These are phyloP conservation scores for Chelidonichthys spinosus DNA, from an alignment of 2,797 vertebrate species.

Conservation along the genomic window DNA sequence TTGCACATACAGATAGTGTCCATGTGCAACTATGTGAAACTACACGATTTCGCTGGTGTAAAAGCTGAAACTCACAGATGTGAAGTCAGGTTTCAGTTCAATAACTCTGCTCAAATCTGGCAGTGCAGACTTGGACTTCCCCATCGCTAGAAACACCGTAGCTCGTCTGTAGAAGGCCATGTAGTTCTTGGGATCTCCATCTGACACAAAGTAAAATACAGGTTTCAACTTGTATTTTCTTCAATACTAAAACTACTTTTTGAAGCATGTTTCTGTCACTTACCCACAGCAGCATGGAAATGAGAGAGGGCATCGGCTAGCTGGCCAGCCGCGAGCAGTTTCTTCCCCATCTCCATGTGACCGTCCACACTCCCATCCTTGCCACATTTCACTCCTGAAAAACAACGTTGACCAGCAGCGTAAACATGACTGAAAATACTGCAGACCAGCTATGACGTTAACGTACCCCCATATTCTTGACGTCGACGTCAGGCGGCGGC, in stretches of 20 bases:
- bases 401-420: neutral
- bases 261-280: slow-evolving; percentile 56
- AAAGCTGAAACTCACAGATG: slow-evolving; percentile 87
- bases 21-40: neutral
- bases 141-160: slow-evolving; percentile 96
- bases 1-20: too few relatives aligned
- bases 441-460: neutral
- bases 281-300: slow-evolving; percentile 96
- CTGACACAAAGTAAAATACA: slow-evolving; percentile 73
- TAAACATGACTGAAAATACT: neutral
- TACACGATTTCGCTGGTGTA: neutral
- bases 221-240: neutral
- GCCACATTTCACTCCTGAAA: slow-evolving; percentile 90
- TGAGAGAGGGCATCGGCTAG: slow-evolving; percentile 96
- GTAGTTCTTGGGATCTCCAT: slow-evolving; percentile 96
- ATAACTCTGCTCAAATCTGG: slow-evolving; percentile 96
- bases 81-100: slow-evolving; percentile 98
- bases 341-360: slow-evolving; percentile 98
- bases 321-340: slow-evolving; percentile 96
- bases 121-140: slow-evolving; percentile 97
- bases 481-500: neutral
- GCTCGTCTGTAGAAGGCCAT: slow-evolving; percentile 97
- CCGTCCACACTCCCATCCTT: slow-evolving; percentile 93
- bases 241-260: neutral
- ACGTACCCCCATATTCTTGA: neutral